These are phyloP conservation scores for Odontamblyopus lacepedii DNA, from an alignment of 2,797 vertebrate genomes.

Conservation along the genomic window DNA sequence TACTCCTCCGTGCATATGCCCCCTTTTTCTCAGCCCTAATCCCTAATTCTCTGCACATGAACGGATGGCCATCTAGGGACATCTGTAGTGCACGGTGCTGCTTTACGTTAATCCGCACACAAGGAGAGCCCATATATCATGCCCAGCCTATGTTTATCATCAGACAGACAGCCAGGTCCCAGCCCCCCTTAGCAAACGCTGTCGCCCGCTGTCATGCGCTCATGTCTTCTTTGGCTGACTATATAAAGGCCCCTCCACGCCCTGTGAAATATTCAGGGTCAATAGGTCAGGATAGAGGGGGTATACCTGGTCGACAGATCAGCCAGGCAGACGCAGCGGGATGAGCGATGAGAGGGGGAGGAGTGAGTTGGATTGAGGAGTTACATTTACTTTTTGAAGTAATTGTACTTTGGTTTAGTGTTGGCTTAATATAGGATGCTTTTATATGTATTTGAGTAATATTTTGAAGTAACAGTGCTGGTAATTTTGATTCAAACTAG, in stretches of 20 bases:
- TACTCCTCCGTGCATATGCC: conserved; percentile 50
- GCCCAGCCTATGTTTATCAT: conserved; percentile 70
- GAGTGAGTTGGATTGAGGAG: not conserved
- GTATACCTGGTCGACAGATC: conserved; percentile 57
- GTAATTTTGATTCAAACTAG: too few relatives aligned
- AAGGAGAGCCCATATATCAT: conserved; percentile 68
- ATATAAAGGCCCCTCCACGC: conserved; percentile 69
- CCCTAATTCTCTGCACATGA: conserved; percentile 58
- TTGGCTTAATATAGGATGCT: too few relatives aligned
- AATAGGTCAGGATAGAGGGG: conserved; percentile 56
- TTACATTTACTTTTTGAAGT: not conserved
- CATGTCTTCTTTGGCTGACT: conserved; percentile 69
- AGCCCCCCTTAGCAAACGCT: conserved; percentile 21
- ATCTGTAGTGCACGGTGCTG: conserved; percentile 51
- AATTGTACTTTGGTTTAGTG: too few relatives aligned
- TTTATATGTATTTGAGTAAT: too few relatives aligned
- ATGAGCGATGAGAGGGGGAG: conserved; percentile 1
- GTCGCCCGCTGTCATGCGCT: conserved; percentile 54
- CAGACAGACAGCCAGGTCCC: conserved; percentile 57
- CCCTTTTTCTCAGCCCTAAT: conserved; percentile 55
- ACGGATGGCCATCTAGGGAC: conserved; percentile 71
- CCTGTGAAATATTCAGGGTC: conserved; percentile 59
- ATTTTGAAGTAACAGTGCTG: too few relatives aligned
- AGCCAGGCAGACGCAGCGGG: conserved; percentile 7
- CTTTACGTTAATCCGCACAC: conserved; percentile 70